Conservation (phyloP, 2,113 vertebrate genomes). For the Euleptes europaea region DNA sequence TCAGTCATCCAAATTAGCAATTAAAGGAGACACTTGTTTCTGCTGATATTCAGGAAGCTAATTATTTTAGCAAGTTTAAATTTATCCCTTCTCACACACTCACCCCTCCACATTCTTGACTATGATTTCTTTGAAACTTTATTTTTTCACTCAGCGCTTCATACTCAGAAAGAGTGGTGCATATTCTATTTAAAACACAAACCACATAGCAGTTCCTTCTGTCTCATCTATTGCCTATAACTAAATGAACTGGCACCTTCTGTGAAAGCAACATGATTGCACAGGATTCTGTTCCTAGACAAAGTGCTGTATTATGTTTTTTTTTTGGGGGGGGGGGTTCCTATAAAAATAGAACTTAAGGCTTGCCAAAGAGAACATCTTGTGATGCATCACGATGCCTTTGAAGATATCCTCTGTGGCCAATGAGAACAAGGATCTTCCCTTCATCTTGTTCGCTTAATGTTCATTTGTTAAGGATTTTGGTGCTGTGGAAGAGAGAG, state of each 20-base stretch:
- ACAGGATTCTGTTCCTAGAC: constrained; percentile 11
- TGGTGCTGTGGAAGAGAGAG: neutral
- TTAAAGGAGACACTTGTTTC: neutral
- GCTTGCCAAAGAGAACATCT: constrained; percentile 26
- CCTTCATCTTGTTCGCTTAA: constrained; percentile 49
- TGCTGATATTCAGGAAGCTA: constrained; percentile 12
- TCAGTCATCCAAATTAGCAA: constrained; percentile 15
- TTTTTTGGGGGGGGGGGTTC: no score
- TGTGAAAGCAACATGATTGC: neutral
- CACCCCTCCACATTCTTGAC: neutral
- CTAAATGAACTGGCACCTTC: constrained; percentile 36
- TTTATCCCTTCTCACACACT: constrained; percentile 2
- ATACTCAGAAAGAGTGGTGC: constrained; percentile 10
- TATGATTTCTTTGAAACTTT: constrained; percentile 33
- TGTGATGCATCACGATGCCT: constrained; percentile 36
- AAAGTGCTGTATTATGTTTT: constrained; percentile 30
- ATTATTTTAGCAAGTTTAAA: neutral
- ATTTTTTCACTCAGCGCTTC: neutral
- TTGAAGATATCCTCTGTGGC: neutral
- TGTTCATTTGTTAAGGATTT: constrained; percentile 52
- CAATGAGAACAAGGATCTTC: neutral
- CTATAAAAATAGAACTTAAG: constrained; percentile 45
- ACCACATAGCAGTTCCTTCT: constrained; percentile 16
- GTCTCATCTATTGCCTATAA: constrained; percentile 23
- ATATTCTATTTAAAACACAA: neutral